Evolutionary conservation across 2,113 vertebrate species (phyloP).

Genomic region (Euleptes europaea): DNA sequence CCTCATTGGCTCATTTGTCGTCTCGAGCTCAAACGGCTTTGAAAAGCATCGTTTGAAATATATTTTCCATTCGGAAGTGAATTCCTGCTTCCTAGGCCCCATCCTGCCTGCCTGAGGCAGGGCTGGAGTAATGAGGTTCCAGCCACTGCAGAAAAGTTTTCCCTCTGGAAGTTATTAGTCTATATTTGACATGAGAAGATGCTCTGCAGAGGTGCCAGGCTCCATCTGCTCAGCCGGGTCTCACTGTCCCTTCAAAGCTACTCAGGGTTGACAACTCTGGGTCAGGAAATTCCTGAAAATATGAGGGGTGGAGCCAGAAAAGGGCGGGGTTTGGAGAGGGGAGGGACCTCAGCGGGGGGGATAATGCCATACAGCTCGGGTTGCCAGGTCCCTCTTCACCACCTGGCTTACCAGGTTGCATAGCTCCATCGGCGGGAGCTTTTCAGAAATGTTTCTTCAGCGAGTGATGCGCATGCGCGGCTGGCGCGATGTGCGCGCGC

Average conservation of each 20-base stretch:
- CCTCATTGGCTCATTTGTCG: fast-evolving
- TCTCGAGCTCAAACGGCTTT: not conserved
- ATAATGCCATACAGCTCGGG: too few species aligned
- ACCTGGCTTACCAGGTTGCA: too few species aligned
- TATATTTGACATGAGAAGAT: not conserved
- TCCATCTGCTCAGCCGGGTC: not conserved
- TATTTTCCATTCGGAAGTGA: not conserved
- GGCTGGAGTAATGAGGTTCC: fast-evolving
- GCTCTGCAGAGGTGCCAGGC: not conserved
- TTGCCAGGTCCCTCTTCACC: too few species aligned
- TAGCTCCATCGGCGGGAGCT: too few species aligned
- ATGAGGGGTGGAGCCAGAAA: too few species aligned
- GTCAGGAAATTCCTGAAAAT: too few species aligned
- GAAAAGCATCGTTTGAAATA: fast-evolving
- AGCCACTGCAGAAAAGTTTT: not conserved
- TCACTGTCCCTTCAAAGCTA: not conserved
- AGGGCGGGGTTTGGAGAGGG: too few species aligned
- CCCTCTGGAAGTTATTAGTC: not conserved
- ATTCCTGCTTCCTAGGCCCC: not conserved
- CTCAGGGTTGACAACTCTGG: too few species aligned
- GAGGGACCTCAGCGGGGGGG: too few species aligned
- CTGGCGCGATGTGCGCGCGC: too few species aligned
- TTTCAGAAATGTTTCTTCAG: too few species aligned
- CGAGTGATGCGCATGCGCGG: too few species aligned
- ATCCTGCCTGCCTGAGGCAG: not conserved